Evolutionary conservation across 2,888 invertebrate species (phyloP).

Genomic region (Ceriagrion tenellum): DNA sequence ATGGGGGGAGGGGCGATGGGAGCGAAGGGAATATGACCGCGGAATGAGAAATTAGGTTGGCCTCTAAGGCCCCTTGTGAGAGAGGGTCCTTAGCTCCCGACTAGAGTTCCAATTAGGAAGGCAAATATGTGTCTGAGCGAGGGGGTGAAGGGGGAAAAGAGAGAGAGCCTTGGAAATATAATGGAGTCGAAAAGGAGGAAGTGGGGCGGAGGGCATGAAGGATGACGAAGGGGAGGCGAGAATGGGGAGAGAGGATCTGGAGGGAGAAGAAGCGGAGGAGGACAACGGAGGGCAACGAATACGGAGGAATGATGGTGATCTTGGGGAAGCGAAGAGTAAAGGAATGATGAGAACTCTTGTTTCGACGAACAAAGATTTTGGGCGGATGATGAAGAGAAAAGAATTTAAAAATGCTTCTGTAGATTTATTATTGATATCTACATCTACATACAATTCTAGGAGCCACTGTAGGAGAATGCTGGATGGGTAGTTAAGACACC

Average conservation of each 20-base stretch:
- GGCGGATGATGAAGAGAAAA: background rate
- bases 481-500: too few relatives aligned
- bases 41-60: conserved; percentile 65
- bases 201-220: conserved; percentile 23
- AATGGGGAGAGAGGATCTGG: background rate
- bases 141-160: background rate
- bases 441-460: too few relatives aligned
- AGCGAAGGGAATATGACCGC: conserved; percentile 63
- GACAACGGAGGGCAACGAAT: background rate
- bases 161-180: conserved; percentile 60
- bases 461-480: too few relatives aligned
- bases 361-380: background rate
- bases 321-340: background rate
- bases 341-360: background rate
- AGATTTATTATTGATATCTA: background rate
- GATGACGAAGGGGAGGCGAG: background rate
- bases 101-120: conserved; percentile 67
- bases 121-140: conserved; percentile 56
- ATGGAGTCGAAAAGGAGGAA: conserved; percentile 61
- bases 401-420: background rate
- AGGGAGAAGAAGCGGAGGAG: background rate
- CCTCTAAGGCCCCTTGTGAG: conserved; percentile 62
- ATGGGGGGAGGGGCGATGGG: conserved; percentile 49
- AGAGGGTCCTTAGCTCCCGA: conserved; percentile 62
- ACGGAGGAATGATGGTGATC: background rate